Evolutionary conservation across 1,140 invertebrate genomes (phyloP).

Genomic region (Aphelenchoides avenae): DNA sequence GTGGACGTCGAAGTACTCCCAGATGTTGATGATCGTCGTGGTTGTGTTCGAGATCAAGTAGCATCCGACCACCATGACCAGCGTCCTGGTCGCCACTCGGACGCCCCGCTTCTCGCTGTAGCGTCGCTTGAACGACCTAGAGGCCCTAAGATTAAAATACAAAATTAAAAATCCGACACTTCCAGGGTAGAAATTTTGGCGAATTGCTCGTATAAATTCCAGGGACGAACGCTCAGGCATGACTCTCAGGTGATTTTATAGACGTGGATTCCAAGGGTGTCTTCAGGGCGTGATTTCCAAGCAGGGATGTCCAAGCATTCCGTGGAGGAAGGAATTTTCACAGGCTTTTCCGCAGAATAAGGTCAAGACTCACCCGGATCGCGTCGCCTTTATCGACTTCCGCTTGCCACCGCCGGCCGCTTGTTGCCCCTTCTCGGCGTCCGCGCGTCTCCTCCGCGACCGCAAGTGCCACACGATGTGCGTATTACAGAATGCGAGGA

Average conservation of each 20-base stretch:
- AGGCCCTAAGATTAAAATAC: conserved; percentile 6
- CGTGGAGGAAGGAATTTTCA: not conserved
- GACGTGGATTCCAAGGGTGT: not conserved
- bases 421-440: not conserved
- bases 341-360: not conserved
- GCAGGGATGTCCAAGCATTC: not conserved
- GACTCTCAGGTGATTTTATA: not conserved
- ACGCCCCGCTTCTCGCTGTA: conserved; percentile 50
- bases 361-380: not conserved
- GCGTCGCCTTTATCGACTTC: conserved; percentile 3
- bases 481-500: conserved; percentile 49
- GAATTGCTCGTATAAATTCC: no score
- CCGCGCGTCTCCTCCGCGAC: not conserved
- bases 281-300: not conserved
- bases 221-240: not conserved
- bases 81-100: conserved; percentile 42
- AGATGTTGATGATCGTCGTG: conserved; percentile 51
- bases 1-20: conserved; percentile 49
- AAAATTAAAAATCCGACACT: not conserved
- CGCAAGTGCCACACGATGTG: conserved; percentile 43
- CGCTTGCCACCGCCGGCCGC: conserved; percentile 9
- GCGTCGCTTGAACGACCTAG: conserved; percentile 28
- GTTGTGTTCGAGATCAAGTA: conserved; percentile 45
- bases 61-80: conserved; percentile 54
- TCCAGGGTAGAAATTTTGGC: no score